Evolutionary conservation across 2,888 invertebrate species (phyloP).

Genomic region (Torymus tubicola): DNA sequence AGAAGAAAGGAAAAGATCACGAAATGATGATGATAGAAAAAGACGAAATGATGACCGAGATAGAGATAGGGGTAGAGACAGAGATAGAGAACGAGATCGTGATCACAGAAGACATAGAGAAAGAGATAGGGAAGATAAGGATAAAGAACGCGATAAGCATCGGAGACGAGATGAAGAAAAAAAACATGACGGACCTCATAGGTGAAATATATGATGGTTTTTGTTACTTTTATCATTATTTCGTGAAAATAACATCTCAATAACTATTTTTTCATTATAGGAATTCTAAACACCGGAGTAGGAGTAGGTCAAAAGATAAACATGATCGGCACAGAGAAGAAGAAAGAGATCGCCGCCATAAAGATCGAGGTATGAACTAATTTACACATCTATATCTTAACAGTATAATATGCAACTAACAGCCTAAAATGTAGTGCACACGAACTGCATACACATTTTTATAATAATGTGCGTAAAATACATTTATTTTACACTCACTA

Average conservation of each 20-base stretch:
- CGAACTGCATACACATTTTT: too few relatives aligned
- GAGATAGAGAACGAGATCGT: slow-evolving; percentile 65
- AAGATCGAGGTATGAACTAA: slow-evolving; percentile 69
- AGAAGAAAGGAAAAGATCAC: slow-evolving; percentile 77
- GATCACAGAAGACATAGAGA: slow-evolving; percentile 60
- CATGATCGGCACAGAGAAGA: slow-evolving; percentile 74
- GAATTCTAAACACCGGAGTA: slow-evolving; percentile 69
- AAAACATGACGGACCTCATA: slow-evolving; percentile 70
- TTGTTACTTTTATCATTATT: slow-evolving; percentile 2
- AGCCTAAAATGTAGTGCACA: too few relatives aligned
- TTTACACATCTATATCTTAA: too few relatives aligned
- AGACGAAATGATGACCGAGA: slow-evolving; percentile 69
- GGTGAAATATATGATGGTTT: slow-evolving; percentile 56
- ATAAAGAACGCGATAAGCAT: slow-evolving; percentile 70
- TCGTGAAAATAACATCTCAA: slow-evolving; percentile 14
- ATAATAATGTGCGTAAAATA: too few relatives aligned
- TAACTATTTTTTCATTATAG: slow-evolving; percentile 24
- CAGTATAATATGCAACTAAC: too few relatives aligned
- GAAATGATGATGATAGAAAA: slow-evolving; percentile 71
- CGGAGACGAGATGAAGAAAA: slow-evolving; percentile 74
- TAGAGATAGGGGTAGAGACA: slow-evolving; percentile 60
- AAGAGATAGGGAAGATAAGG: slow-evolving; percentile 62
- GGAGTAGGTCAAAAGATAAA: slow-evolving; percentile 73
- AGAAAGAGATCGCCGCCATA: slow-evolving; percentile 72
- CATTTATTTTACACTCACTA: too few relatives aligned